A percentile compares a stretch with the other conserved stretches of the same genome.
phyloP scores from a whole-genome alignment of 1,140 invertebrate species.

The Medauroidea extradentata region DNA sequence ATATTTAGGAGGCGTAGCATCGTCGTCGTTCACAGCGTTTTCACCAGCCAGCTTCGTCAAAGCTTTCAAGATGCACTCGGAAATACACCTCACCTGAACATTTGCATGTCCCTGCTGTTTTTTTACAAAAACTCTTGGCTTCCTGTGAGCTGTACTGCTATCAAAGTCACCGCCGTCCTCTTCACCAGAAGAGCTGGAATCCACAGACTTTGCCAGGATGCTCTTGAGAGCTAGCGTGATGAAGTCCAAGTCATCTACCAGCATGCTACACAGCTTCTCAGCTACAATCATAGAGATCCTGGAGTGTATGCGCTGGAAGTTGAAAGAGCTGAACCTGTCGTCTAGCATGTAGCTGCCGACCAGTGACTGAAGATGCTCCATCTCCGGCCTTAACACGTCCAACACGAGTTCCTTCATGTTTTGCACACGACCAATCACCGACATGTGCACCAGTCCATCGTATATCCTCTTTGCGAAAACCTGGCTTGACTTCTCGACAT shows the following conservation, averaged over 20 bases:
- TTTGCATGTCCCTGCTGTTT: neutral
- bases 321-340: slow-evolving; percentile 51
- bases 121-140: neutral
- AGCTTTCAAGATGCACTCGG: slow-evolving; percentile 24
- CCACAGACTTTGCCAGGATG: neutral
- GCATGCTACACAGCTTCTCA: slow-evolving; percentile 1
- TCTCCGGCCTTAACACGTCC: slow-evolving; percentile 52
- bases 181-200: slow-evolving; percentile 34
- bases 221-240: slow-evolving; percentile 11
- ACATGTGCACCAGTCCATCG: slow-evolving; percentile 41
- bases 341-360: slow-evolving; percentile 62
- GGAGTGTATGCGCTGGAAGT: slow-evolving; percentile 58
- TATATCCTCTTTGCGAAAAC: slow-evolving; percentile 61
- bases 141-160: neutral
- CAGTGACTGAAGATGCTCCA: slow-evolving; percentile 60
- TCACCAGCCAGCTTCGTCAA: slow-evolving; percentile 9
- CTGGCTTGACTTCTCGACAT: slow-evolving; percentile 60
- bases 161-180: slow-evolving; percentile 41
- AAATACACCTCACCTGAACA: slow-evolving; percentile 30
- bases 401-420: slow-evolving; percentile 25
- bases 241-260: slow-evolving; percentile 2
- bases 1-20: slow-evolving; percentile 36
- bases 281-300: slow-evolving; percentile 54
- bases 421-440: slow-evolving; percentile 36
- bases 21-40: neutral